These are phyloP conservation scores for Pheosia tremula DNA, from an alignment of 2,888 invertebrate species.

Conservation along the genomic window DNA sequence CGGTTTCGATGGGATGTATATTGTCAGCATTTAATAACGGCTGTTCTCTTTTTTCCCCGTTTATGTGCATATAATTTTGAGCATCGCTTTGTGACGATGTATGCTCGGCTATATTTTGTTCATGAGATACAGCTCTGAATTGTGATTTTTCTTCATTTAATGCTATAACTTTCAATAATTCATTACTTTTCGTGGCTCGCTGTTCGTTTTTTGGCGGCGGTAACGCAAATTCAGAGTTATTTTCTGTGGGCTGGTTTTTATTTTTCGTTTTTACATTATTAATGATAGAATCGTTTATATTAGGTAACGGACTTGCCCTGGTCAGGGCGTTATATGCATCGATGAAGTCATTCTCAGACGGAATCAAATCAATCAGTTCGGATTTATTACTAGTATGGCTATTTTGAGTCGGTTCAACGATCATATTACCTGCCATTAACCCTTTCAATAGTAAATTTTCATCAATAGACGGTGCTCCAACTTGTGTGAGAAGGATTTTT, in stretches of 20 bases:
- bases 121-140: background rate
- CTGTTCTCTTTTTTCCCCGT: background rate
- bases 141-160: background rate
- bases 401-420: slow-evolving; percentile 27
- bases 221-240: background rate
- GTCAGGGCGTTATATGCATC: slow-evolving; percentile 78
- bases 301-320: slow-evolving; percentile 71
- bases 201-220: background rate
- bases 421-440: slow-evolving; percentile 49
- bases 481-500: slow-evolving; percentile 61
- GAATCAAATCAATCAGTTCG: slow-evolving; percentile 61
- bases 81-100: background rate
- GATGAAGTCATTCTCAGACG: slow-evolving; percentile 79
- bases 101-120: background rate
- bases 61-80: background rate
- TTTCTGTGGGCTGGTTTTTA: slow-evolving; percentile 9
- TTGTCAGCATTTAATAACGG: background rate
- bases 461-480: slow-evolving; percentile 60
- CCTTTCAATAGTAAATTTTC: slow-evolving; percentile 66
- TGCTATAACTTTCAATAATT: background rate
- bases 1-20: background rate
- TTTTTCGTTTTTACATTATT: slow-evolving; percentile 7
- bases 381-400: slow-evolving; percentile 32
- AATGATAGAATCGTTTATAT: slow-evolving; percentile 40
- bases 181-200: background rate